Base-by-base conservation (phyloP, 2,888 invertebrate species). In the Caenorhabditis becei region DNA sequence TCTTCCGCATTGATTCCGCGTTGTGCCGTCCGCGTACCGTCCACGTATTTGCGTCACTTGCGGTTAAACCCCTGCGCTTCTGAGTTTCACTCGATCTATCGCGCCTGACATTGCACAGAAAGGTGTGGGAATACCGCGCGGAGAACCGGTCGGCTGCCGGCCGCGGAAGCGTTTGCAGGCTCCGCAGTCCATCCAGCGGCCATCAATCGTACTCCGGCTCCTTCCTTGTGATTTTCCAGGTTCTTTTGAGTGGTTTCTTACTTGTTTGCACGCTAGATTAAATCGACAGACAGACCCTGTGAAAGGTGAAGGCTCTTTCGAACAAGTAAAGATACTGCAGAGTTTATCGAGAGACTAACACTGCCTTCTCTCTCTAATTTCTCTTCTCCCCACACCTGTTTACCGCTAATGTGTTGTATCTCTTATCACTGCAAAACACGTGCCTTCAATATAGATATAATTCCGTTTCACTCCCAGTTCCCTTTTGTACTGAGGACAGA, bases 1-100 rank as follows among this genome's bases (percentile, higher is more conserved):
- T 32, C 53, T 49, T 71, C 51, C 37, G 51, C 51, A 37, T 32
- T 70, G 41, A 37, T 49, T 70, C 53, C 59, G 56, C 58, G 37
- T 26, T 41, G 35, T 18, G n/a, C 53, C 61, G 41, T 53, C 14
- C 37, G 47, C 35, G 16, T 20, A 37, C 61, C 37, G 71, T 71
- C 62, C 71, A 71, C 71, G 71, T 72, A 72, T 63, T 72, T 72
- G 71, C 71, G 71, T 72, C 71, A 72, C 66, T 16, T 32, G 47
- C 37, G 35, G 41, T 14, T 41, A 41, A 10, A 41, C 41, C 5
- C 41, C 61, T 69, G 53, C 28, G 61, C 28, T 41, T 70, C 53
- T 44, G 20, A 0, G 3, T 4, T 32, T 24, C 24, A 7, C 37
- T 20, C 44, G 11, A 28, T 61, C 18, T 70, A 18, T 70, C 41